Conservation (phyloP, 37 sponge, comb jelly and placozoan species). For the Halichondria panicea region DNA sequence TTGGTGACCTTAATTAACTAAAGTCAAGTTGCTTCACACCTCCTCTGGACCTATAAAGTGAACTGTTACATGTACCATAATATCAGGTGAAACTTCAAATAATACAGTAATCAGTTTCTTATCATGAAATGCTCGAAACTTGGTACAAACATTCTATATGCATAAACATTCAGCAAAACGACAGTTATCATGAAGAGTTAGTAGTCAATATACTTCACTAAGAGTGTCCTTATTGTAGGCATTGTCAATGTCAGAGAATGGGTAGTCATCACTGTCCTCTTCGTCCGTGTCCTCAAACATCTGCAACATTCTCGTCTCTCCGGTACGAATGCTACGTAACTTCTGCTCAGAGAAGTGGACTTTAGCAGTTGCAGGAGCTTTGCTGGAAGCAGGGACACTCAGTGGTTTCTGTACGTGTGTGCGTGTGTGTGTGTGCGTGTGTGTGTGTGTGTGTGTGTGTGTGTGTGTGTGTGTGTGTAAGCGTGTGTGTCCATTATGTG, state of each 20-base stretch:
- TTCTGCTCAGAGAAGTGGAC: neutral
- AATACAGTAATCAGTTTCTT: no score
- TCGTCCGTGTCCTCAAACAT: constrained; percentile 44
- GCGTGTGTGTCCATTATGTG: neutral
- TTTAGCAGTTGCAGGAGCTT: neutral
- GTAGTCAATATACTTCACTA: neutral
- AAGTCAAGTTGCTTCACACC: no score
- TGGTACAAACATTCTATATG: no score
- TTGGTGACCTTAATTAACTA: no score
- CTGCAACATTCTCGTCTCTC: constrained; percentile 7
- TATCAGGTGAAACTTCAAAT: no score
- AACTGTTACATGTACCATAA: no score
- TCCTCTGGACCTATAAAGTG: no score
- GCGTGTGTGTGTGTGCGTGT: no score
- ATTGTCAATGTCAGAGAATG: constrained; percentile 27
- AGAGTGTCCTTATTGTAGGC: constrained; percentile 2
- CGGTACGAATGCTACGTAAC: constrained; percentile 16
- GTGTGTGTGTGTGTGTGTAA: neutral
- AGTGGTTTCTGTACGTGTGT: neutral
- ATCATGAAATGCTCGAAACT: no score
- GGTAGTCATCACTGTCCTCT: neutral
- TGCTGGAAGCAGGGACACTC: neutral
- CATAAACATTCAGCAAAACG: no score
- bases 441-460: no score
- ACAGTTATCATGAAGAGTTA: no score